These are phyloP conservation scores for Menura novaehollandiae DNA, from an alignment of 2,113 vertebrate genomes.

Conservation along the genomic window DNA sequence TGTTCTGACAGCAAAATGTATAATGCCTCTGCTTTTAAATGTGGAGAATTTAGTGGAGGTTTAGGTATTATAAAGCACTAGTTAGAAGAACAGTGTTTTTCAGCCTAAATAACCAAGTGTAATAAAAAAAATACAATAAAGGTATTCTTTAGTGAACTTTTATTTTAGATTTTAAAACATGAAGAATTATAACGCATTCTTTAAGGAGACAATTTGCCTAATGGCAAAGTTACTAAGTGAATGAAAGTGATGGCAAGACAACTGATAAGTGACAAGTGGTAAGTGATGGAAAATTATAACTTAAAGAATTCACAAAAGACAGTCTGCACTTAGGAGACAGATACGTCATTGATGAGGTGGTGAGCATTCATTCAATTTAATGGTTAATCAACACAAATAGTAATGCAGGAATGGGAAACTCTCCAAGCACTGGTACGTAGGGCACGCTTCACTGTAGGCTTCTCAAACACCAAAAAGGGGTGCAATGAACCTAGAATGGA, in stretches of 20 bases:
- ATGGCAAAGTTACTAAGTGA: not conserved
- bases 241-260: not conserved
- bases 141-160: not conserved
- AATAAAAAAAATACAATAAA: not conserved
- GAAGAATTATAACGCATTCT: not conserved
- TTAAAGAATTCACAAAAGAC: not conserved
- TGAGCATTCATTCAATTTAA: not conserved
- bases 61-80: not conserved
- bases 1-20: not conserved
- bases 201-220: not conserved
- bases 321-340: not conserved
- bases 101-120: not conserved
- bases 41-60: not conserved
- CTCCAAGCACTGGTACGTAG: not conserved
- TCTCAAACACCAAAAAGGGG: not conserved
- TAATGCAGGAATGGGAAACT: no score
- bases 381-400: not conserved
- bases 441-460: not conserved
- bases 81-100: not conserved
- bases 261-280: not conserved
- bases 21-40: not conserved
- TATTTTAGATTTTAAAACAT: not conserved
- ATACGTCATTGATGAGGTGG: not conserved
- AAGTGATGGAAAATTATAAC: not conserved
- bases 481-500: rapidly evolving